Evolutionary conservation across 2,113 vertebrate species (phyloP).

Genomic region (Phalacrocorax pelagicus): DNA sequence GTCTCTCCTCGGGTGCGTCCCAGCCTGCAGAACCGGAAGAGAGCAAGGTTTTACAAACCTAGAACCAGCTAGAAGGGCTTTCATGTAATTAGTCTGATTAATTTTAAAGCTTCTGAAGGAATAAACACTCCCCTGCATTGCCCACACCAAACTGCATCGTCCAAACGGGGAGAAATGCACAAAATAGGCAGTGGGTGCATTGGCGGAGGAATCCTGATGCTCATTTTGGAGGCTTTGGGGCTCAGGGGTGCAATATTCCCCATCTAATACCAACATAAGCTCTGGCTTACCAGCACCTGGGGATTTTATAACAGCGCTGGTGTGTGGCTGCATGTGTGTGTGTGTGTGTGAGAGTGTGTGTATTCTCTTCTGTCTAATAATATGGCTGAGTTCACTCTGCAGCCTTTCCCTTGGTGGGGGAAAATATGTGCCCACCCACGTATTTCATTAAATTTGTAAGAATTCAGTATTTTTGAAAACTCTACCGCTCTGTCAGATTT

Average conservation of each 20-base stretch:
- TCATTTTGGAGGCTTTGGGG: neutral
- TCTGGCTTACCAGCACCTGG: neutral
- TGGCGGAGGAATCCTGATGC: neutral
- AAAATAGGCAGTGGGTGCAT: neutral
- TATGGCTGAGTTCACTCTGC: neutral
- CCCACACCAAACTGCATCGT: neutral
- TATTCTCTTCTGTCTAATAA: conserved; percentile 13
- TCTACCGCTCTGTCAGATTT: conserved; percentile 49
- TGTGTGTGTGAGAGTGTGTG: neutral
- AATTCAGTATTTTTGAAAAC: conserved; percentile 61
- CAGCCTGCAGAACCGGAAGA: neutral
- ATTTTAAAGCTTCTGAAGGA: conserved; percentile 3
- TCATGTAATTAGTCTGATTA: neutral
- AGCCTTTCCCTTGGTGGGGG: conserved; percentile 44
- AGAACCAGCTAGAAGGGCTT: neutral
- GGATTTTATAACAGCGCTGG: neutral
- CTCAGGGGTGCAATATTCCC: neutral
- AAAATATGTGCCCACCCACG: conserved; percentile 41
- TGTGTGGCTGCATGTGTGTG: neutral
- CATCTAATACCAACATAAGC: accelerated
- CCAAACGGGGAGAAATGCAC: neutral
- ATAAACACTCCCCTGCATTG: neutral
- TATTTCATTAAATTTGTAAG: conserved; percentile 64
- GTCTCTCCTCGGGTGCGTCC: neutral
- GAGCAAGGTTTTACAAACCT: neutral